A percentile compares a stretch with the other conserved stretches of the same genome.
Evolutionary conservation across 2,113 vertebrate species (phyloP).

Genomic region (Melanotaenia duboulayi): DNA sequence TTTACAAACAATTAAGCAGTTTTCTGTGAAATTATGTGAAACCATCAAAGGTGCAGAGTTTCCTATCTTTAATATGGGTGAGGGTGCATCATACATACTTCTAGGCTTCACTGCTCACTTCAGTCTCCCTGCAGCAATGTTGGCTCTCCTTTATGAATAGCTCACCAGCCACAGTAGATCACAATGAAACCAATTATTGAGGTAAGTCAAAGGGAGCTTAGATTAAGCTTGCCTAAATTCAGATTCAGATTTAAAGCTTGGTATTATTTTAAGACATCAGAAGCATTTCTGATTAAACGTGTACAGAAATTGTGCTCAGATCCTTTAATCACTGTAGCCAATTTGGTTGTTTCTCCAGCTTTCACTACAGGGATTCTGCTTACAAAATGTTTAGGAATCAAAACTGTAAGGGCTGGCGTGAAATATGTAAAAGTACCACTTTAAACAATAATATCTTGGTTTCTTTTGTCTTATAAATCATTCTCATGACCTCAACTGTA

Average conservation of each 20-base stretch:
- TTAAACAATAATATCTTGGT: slow-evolving; percentile 35
- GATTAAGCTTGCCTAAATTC: slow-evolving; percentile 47
- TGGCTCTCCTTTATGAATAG: slow-evolving; percentile 69
- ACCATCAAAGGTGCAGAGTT: slow-evolving; percentile 40
- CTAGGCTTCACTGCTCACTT: slow-evolving; percentile 42
- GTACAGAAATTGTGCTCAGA: slow-evolving; percentile 11
- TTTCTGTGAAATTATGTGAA: slow-evolving; percentile 42
- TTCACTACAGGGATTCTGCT: not conserved
- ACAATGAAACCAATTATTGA: slow-evolving; percentile 73
- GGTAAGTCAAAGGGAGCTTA: slow-evolving; percentile 67
- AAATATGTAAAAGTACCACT: slow-evolving; percentile 41
- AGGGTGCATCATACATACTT: slow-evolving; percentile 34
- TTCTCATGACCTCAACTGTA: not conserved
- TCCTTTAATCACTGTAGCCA: slow-evolving; percentile 34
- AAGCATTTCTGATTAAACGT: slow-evolving; percentile 45
- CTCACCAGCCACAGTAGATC: slow-evolving; percentile 68
- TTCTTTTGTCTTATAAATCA: slow-evolving; percentile 27
- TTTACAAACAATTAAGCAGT: slow-evolving; percentile 31
- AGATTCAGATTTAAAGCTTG: slow-evolving; percentile 40
- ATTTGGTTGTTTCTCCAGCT: slow-evolving; percentile 17
- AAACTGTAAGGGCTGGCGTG: slow-evolving; percentile 27
- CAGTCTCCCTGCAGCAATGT: slow-evolving; percentile 51
- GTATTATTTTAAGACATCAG: slow-evolving; percentile 33
- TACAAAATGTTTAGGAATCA: slow-evolving; percentile 15
- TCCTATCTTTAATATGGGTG: slow-evolving; percentile 47